Percentiles rank a stretch among this genome's conserved stretches.
Evolutionary conservation across 2,888 invertebrate species (phyloP).

Genomic region (Pristionchus exspectatus): DNA sequence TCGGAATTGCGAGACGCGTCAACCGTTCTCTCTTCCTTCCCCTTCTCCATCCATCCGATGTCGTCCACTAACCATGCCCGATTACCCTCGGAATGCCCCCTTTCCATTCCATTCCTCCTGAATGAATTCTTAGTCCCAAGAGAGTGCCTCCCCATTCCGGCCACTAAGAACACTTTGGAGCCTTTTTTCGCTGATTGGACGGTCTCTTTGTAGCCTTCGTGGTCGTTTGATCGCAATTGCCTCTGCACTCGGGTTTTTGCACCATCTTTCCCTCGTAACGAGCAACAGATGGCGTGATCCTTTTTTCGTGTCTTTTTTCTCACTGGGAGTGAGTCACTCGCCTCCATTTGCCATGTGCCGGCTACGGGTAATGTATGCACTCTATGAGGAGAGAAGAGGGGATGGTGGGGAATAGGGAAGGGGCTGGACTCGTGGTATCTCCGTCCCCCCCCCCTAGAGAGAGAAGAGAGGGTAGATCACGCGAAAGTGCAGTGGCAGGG

Average conservation of each 20-base stretch:
- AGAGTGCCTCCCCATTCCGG: neutral
- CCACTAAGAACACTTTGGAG: neutral
- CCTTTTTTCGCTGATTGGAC: neutral
- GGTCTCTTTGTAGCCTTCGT: neutral
- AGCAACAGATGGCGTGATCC: neutral
- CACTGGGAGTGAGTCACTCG: neutral
- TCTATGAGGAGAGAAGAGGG: neutral
- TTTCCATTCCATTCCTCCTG: neutral
- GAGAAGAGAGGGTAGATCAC: conserved; percentile 1
- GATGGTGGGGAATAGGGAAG: neutral
- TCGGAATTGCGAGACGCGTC: too few species aligned
- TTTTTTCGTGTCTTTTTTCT: neutral
- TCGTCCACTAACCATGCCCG: neutral
- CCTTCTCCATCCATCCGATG: neutral
- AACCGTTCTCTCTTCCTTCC: too few species aligned
- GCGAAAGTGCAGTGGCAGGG: neutral
- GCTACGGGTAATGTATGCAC: conserved; percentile 20
- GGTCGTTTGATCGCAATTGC: neutral
- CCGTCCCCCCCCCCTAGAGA: neutral
- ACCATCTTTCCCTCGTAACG: neutral
- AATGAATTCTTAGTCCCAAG: neutral
- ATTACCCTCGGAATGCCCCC: conserved; percentile 5
- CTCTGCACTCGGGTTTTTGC: neutral
- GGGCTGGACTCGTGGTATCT: neutral
- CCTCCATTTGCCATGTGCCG: neutral